Percentiles rank a stretch among this genome's conserved stretches.
Evolutionary conservation across 1,140 invertebrate genomes (phyloP).

Genomic region (Drosophila kohkoa): DNA sequence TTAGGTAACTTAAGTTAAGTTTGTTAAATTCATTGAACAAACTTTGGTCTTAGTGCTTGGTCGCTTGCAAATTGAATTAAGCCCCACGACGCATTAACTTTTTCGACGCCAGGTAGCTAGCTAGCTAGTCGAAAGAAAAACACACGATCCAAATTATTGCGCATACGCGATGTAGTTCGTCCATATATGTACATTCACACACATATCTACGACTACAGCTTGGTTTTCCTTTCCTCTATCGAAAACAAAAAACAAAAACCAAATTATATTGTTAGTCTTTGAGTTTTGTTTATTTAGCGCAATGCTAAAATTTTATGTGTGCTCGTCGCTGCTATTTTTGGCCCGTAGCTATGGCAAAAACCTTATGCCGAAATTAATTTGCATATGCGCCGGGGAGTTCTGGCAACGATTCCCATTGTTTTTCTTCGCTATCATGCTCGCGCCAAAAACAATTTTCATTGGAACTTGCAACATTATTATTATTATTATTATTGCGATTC

Average conservation of each 20-base stretch:
- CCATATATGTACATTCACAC: constrained; percentile 4
- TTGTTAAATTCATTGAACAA: constrained; percentile 35
- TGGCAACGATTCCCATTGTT: constrained; percentile 12
- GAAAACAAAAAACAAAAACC: constrained; percentile 2
- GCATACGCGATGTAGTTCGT: constrained; percentile 56
- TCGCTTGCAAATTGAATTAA: constrained; percentile 50
- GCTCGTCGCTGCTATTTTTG: constrained; percentile 37
- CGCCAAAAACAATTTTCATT: constrained; percentile 7
- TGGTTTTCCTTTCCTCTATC: constrained; percentile 30
- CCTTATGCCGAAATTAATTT: constrained; percentile 44
- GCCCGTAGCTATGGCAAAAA: constrained; percentile 32
- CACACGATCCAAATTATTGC: constrained; percentile 47
- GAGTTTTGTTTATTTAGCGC: constrained; percentile 46
- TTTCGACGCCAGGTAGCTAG: constrained; percentile 37
- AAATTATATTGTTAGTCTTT: constrained; percentile 27
- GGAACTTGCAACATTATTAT: constrained; percentile 32
- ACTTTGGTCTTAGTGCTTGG: constrained; percentile 19
- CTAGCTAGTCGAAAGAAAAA: constrained; percentile 5
- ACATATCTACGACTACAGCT: constrained; percentile 4
- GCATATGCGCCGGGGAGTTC: constrained; percentile 38
- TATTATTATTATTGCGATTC: constrained; percentile 7
- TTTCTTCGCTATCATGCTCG: constrained; percentile 1
- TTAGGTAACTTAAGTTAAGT: constrained; percentile 41
- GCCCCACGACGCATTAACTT: constrained; percentile 44
- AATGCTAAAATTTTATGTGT: constrained; percentile 31